Conservation (phyloP, 2,888 invertebrate species). For the Ophion ventricosus region DNA sequence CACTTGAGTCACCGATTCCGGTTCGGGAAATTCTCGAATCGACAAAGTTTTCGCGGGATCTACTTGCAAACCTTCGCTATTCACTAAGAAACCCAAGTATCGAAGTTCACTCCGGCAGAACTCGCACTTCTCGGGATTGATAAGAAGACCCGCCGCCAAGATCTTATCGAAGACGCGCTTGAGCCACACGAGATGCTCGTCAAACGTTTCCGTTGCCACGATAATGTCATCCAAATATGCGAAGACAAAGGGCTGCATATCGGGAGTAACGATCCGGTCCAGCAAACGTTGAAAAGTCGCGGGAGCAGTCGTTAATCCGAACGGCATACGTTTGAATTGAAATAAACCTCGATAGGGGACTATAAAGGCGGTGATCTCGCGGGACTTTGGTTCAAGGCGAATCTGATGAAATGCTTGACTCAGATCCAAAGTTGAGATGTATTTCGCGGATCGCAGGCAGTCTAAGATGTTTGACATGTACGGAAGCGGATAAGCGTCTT, state of each 20-base stretch:
- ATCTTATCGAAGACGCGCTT: slow-evolving; percentile 21
- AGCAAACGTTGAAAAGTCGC: slow-evolving; percentile 63
- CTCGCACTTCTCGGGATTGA: slow-evolving; percentile 57
- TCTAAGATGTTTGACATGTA: too few relatives aligned
- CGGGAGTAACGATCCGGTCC: slow-evolving; percentile 54
- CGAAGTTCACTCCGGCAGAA: slow-evolving; percentile 54
- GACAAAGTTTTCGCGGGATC: slow-evolving; percentile 51
- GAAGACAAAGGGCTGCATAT: slow-evolving; percentile 55
- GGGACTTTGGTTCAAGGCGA: slow-evolving; percentile 44
- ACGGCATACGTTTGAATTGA: slow-evolving; percentile 64
- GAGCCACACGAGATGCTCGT: slow-evolving; percentile 53
- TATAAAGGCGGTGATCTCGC: slow-evolving; percentile 63
- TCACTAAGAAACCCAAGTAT: slow-evolving; percentile 56
- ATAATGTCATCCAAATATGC: slow-evolving; percentile 66
- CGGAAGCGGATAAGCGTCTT: slow-evolving; percentile 66
- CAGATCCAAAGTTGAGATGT: slow-evolving; percentile 57
- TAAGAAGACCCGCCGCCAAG: slow-evolving; percentile 11
- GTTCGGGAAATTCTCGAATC: slow-evolving; percentile 40
- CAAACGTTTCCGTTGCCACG: slow-evolving; percentile 56
- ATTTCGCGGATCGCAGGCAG: too few relatives aligned
- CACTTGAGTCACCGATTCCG: slow-evolving; percentile 54
- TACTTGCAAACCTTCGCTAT: slow-evolving; percentile 36
- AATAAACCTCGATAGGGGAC: slow-evolving; percentile 58
- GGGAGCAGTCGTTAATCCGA: slow-evolving; percentile 63
- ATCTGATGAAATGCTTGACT: slow-evolving; percentile 67